Conservation (phyloP, 2,888 invertebrate genomes). For the Hirtodrosophila cameraria region DNA sequence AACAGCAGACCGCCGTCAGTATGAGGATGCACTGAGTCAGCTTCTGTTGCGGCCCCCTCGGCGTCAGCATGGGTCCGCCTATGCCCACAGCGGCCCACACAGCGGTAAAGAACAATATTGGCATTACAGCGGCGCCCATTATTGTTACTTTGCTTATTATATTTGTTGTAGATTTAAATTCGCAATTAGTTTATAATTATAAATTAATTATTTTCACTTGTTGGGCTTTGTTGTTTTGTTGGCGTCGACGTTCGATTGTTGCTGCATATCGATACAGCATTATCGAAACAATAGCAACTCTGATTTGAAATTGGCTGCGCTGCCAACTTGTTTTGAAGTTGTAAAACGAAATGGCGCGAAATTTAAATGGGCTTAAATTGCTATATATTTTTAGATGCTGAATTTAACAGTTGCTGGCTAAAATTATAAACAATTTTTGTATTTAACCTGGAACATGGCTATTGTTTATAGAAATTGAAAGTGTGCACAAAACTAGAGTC, state of each 20-base stretch:
- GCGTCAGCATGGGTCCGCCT: slow-evolving; percentile 93
- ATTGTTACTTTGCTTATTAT: not conserved
- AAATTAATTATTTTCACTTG: slow-evolving; percentile 34
- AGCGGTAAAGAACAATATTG: slow-evolving; percentile 91
- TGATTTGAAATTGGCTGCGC: slow-evolving; percentile 4
- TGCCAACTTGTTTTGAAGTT: slow-evolving; percentile 32
- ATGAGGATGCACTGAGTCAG: slow-evolving; percentile 94
- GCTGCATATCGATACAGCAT: slow-evolving; percentile 16
- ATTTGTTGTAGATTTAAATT: not conserved
- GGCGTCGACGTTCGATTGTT: slow-evolving; percentile 23
- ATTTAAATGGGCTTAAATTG: slow-evolving; percentile 7
- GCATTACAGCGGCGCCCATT: slow-evolving; percentile 92
- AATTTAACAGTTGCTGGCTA: too few species aligned
- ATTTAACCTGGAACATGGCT: too few species aligned
- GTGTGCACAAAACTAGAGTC: too few species aligned
- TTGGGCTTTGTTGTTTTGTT: slow-evolving; percentile 47
- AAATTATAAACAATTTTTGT: too few species aligned
- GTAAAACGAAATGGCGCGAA: slow-evolving; percentile 14
- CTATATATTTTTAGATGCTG: not conserved
- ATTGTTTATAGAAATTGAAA: too few species aligned
- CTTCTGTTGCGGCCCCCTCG: slow-evolving; percentile 96
- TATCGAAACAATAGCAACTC: slow-evolving; percentile 16
- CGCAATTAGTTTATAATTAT: slow-evolving; percentile 1
- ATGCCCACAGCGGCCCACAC: slow-evolving; percentile 95
- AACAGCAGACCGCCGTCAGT: slow-evolving; percentile 93